phyloP scores from a whole-genome alignment of 2,113 vertebrate species.

The Austrofundulus limnaeus region DNA sequence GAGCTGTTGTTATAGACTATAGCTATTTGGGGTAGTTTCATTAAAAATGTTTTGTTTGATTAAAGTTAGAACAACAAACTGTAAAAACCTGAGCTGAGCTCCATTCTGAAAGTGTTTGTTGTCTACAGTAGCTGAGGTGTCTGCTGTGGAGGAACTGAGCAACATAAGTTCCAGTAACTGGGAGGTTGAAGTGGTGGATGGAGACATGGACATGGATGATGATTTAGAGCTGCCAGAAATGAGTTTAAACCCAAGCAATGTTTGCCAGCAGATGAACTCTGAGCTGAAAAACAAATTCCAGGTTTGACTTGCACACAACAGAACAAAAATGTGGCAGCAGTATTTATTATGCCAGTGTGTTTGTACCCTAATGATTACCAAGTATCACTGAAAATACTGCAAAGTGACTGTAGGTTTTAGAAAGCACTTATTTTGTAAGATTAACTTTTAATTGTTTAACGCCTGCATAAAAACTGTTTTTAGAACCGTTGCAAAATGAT shows the following conservation, averaged over 20 bases:
- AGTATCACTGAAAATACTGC: neutral
- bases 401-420: neutral
- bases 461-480: constrained; percentile 10
- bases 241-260: constrained; percentile 34
- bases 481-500: constrained; percentile 75
- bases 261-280: constrained; percentile 82
- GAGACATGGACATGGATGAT: constrained; percentile 39
- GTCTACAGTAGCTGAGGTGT: constrained; percentile 35
- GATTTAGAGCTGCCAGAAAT: constrained; percentile 40
- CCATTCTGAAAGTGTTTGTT: constrained; percentile 1
- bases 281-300: constrained; percentile 84
- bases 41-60: no score
- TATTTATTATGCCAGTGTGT: neutral
- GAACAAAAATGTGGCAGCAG: neutral
- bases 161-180: constrained; percentile 50
- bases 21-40: no score
- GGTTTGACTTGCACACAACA: constrained; percentile 56
- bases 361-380: neutral
- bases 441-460: no score
- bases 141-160: constrained; percentile 38
- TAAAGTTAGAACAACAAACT: neutral
- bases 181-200: constrained; percentile 42
- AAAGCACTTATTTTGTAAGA: neutral
- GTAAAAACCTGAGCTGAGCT: neutral
- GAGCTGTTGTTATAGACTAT: no score